Evolutionary conservation across 92 coral and sea anemone genomes (phyloP).

Genomic region (Epizoanthus scotinus): DNA sequence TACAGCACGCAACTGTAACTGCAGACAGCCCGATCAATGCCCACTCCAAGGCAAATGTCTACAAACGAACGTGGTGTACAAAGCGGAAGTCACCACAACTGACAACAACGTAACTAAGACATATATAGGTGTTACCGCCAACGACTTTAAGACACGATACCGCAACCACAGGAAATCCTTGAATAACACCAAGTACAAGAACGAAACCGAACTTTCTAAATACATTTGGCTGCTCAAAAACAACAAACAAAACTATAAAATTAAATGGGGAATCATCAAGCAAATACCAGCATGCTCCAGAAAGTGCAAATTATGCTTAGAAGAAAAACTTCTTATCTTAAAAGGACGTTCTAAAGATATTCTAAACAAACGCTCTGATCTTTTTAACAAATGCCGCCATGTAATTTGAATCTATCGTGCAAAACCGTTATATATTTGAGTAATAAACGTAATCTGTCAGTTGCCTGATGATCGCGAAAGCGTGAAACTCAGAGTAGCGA

Average conservation of each 20-base stretch:
- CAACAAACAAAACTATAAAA: constrained; percentile 18
- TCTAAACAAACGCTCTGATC: constrained; percentile 44
- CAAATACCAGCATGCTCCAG: constrained; percentile 14
- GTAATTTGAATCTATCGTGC: constrained; percentile 24
- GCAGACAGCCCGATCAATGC: constrained; percentile 44
- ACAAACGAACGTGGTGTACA: constrained; percentile 43
- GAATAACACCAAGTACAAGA: constrained; percentile 38
- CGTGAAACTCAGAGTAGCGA: constrained; percentile 43
- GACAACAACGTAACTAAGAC: constrained; percentile 39
- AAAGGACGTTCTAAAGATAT: constrained; percentile 30
- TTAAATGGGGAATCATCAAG: constrained; percentile 36
- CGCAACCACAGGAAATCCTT: constrained; percentile 40
- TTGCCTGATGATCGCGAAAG: constrained; percentile 40
- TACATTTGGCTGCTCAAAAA: constrained; percentile 42
- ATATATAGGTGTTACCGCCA: constrained; percentile 45
- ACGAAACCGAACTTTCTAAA: constrained; percentile 44
- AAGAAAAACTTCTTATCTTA: constrained; percentile 34
- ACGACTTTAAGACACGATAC: constrained; percentile 44
- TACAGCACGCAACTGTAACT: constrained; percentile 17
- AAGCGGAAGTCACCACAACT: constrained; percentile 39
- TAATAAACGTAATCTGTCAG: constrained; percentile 37
- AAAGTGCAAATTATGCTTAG: constrained; percentile 38
- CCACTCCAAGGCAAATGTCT: constrained; percentile 45
- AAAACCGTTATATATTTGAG: not conserved
- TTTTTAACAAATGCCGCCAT: constrained; percentile 46